Conservation (phyloP, 2,888 invertebrate genomes). For the Latrodectus elegans region DNA sequence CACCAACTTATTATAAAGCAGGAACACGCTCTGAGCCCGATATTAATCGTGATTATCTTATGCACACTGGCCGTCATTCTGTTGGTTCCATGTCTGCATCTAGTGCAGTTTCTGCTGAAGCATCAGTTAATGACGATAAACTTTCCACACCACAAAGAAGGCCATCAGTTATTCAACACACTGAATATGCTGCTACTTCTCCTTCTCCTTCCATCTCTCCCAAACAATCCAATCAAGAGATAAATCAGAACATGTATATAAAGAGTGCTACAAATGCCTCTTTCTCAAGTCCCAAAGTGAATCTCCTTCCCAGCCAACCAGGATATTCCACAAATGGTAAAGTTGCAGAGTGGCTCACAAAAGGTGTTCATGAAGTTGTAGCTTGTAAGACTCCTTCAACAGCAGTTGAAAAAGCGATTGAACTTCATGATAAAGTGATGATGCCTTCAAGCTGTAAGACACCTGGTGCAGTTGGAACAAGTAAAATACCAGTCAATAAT, state of each 20-base stretch:
- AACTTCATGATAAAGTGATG: constrained; percentile 64
- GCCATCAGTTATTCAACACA: constrained; percentile 69
- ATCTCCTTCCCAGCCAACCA: constrained; percentile 47
- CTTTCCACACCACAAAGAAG: constrained; percentile 53
- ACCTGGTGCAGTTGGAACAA: constrained; percentile 54
- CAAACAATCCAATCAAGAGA: constrained; percentile 28
- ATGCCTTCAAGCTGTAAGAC: constrained; percentile 64
- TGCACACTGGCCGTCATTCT: constrained; percentile 49
- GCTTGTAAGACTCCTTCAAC: constrained; percentile 66
- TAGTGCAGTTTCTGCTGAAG: constrained; percentile 40
- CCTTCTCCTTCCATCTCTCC: constrained; percentile 63
- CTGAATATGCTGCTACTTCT: constrained; percentile 64
- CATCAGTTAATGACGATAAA: constrained; percentile 36
- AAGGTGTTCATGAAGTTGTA: constrained; percentile 63
- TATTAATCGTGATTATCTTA: constrained; percentile 26
- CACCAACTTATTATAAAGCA: constrained; percentile 34
- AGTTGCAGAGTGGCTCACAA: constrained; percentile 62
- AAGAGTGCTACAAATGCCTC: constrained; percentile 5
- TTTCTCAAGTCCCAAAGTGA: constrained; percentile 49
- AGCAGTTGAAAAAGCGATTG: constrained; percentile 40
- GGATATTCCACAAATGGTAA: constrained; percentile 57
- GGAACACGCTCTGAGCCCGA: constrained; percentile 51
- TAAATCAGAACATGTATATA: constrained; percentile 11
- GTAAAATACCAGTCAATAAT: constrained; percentile 53
- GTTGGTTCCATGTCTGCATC: constrained; percentile 55